Conservation (phyloP, 2,113 vertebrate genomes). For the Takifugu flavidus region DNA sequence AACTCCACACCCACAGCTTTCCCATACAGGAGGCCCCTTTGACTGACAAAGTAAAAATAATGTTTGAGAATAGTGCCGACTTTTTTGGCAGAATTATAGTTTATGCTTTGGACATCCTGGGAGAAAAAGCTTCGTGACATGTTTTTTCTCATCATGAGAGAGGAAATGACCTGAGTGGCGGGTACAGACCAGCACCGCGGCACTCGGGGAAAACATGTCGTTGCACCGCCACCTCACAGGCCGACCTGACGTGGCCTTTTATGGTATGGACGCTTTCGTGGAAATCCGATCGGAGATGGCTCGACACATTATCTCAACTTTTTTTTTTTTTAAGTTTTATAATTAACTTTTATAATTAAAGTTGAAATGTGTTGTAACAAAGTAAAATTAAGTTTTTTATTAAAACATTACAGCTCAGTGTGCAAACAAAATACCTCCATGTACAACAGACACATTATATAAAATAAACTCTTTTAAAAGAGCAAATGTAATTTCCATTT, state of each 20-base stretch:
- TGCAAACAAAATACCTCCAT: conserved; percentile 23
- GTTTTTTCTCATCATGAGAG: conserved; percentile 45
- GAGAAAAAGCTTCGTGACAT: conserved; percentile 68
- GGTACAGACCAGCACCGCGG: conserved; percentile 34
- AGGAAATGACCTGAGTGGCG: conserved; percentile 46
- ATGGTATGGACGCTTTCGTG: conserved; percentile 33
- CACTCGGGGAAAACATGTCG: conserved; percentile 42
- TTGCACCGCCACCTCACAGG: conserved; percentile 34
- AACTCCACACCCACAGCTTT: conserved; percentile 81
- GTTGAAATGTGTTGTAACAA: conserved; percentile 2
- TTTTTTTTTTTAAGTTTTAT: background rate
- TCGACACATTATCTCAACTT: background rate
- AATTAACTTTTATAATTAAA: conserved; percentile 5
- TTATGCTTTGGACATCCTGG: conserved; percentile 87
- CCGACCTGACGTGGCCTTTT: conserved; percentile 53
- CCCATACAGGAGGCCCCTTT: conserved; percentile 74
- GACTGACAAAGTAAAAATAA: conserved; percentile 85
- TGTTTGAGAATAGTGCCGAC: conserved; percentile 86
- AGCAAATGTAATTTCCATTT: conserved; percentile 1
- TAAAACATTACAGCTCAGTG: conserved; percentile 21
- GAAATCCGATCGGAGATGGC: background rate
- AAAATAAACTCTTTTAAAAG: conserved; percentile 24
- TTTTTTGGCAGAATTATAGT: conserved; percentile 93
- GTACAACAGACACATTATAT: conserved; percentile 13
- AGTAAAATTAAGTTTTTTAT: conserved; percentile 55